Evolutionary conservation across 2,888 invertebrate genomes (phyloP).

Genomic region (Erebia aethiops): DNA sequence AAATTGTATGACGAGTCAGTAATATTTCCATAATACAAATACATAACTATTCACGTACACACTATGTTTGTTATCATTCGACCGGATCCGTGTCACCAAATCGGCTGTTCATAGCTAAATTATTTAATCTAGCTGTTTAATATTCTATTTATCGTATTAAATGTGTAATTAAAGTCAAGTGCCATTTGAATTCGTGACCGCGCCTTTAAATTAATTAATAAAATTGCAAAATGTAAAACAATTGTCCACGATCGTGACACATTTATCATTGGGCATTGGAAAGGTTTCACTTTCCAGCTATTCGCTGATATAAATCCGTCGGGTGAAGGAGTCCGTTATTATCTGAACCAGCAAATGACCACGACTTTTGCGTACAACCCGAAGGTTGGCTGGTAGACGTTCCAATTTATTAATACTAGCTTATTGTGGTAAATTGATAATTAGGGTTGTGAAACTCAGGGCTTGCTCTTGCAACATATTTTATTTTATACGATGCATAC

Average conservation of each 20-base stretch:
- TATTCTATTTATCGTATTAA: constrained; percentile 40
- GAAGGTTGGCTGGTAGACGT: constrained; percentile 11
- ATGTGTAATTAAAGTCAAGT: constrained; percentile 39
- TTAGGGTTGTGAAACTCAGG: background rate
- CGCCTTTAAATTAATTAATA: constrained; percentile 46
- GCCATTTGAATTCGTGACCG: constrained; percentile 44
- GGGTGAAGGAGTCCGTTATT: constrained; percentile 37
- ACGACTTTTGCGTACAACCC: constrained; percentile 19
- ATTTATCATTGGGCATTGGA: constrained; percentile 47
- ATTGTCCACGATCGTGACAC: constrained; percentile 45
- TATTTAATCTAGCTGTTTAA: constrained; percentile 15
- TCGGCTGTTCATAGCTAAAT: background rate
- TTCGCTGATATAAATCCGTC: constrained; percentile 41
- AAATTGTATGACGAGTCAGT: too few species aligned
- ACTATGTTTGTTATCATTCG: too few species aligned
- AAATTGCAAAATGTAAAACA: constrained; percentile 46
- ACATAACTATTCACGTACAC: background rate
- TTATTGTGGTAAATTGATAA: background rate
- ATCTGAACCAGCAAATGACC: constrained; percentile 28
- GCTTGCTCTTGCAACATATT: too few species aligned
- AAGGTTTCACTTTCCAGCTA: constrained; percentile 43
- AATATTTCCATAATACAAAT: too few species aligned
- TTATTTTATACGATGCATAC: too few species aligned
- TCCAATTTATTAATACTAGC: constrained; percentile 8
- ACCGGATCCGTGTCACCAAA: background rate